Evolutionary conservation across 1,140 invertebrate genomes (phyloP), one percentile per base, ranked within the genome.

Genomic region (Halictus rubicundus): DNA sequence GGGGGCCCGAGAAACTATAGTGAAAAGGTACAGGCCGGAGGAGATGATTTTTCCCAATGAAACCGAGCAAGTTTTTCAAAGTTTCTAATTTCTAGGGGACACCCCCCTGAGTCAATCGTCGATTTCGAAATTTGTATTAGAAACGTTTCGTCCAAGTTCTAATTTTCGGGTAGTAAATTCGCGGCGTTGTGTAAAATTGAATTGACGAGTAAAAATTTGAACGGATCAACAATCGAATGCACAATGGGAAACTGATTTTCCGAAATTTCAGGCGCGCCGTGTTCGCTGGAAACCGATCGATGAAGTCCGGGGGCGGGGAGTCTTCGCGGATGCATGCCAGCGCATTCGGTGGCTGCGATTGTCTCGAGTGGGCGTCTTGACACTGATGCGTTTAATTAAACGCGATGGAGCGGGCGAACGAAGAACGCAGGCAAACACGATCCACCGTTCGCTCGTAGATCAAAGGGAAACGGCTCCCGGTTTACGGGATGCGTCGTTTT

Each of bases 381-480:
- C 74, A 77, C 52, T 77, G 74, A 60, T 77, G 74, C 74, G 66
- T 77, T 77, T 69, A 70, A 77, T 77, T 77, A 77, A 70, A 70
- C 25, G 10, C 74, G 74, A 77, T 52, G 74, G 68, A 77, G 74
- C 49, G 49, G 19, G 49, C 16, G 49, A 19, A 21, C 49, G 49
- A 52, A 52, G 49, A 52, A 52, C 49, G 49, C 49, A 5, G 49
- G 42, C 49, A 52, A 52, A 52, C 49, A 7, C 49, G 49, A 52
- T 16, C 49, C 49, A 52, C 6, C 49, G 49, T 52, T 52, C 49
- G 49, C 14, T 16, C 19, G 39, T 69, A 46, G 74, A 70, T 77
- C 74, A 61, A 32, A 23, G 49, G 49, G 49, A 19, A 52, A 16
- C 49, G 42, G 9, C 42, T 9, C 49, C 19, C 19, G 49, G 19